phyloP scores from a whole-genome alignment of 2,888 invertebrate species.

The Brachyptera risi region DNA sequence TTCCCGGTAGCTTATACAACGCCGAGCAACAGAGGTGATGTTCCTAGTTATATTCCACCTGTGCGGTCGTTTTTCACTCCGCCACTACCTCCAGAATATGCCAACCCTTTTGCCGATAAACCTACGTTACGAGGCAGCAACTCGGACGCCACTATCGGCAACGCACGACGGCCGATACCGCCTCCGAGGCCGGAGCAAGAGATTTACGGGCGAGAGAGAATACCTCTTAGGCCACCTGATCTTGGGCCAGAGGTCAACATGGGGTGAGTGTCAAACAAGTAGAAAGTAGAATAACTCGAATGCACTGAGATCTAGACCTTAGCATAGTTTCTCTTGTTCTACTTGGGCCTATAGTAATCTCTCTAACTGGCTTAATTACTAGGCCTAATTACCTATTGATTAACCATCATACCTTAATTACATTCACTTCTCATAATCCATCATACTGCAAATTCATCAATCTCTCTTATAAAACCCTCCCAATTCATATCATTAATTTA shows the following conservation, averaged over 20 bases:
- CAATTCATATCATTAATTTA: too few species aligned
- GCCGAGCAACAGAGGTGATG: conserved; percentile 37
- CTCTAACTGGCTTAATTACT: too few species aligned
- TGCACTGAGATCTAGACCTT: too few species aligned
- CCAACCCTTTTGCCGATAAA: conserved; percentile 84
- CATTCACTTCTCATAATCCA: too few species aligned
- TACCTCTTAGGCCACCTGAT: conserved; percentile 71
- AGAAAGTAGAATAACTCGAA: neutral
- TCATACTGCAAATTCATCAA: too few species aligned
- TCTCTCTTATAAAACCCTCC: too few species aligned
- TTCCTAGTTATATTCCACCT: conserved; percentile 79
- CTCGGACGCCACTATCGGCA: conserved; percentile 43
- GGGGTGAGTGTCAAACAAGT: neutral
- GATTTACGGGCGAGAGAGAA: conserved; percentile 76
- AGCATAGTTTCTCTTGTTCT: too few species aligned
- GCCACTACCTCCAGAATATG: conserved; percentile 76
- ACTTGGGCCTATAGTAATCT: too few species aligned
- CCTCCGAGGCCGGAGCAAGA: conserved; percentile 63
- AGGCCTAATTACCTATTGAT: too few species aligned
- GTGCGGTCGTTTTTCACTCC: conserved; percentile 73
- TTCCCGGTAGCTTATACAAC: conserved; percentile 31
- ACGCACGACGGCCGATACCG: conserved; percentile 66
- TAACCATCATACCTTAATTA: too few species aligned
- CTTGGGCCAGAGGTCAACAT: conserved; percentile 36
- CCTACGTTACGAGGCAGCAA: conserved; percentile 76